Evolutionary conservation across 2,797 vertebrate genomes (phyloP).

Genomic region (Neosalanx taihuensis): DNA sequence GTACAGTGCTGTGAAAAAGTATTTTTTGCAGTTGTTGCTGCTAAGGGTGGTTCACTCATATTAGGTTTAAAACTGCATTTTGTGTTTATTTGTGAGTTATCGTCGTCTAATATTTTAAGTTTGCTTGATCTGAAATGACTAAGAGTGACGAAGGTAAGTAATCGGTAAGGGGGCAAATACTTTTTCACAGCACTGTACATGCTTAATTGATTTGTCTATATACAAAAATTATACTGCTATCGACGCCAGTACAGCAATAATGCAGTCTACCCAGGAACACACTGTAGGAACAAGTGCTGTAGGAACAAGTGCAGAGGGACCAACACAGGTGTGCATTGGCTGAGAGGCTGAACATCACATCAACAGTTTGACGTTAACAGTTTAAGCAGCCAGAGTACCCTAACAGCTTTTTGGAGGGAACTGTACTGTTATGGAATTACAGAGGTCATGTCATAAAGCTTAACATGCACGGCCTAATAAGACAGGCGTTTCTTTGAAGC

Average conservation of each 20-base stretch:
- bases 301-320: not conserved
- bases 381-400: not conserved
- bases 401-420: not conserved
- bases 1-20: not conserved
- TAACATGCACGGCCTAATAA: not conserved
- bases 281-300: not conserved
- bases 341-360: constrained; percentile 1
- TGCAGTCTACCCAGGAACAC: not conserved
- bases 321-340: not conserved
- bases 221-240: not conserved
- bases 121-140: too few species aligned
- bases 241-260: not conserved
- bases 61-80: too few species aligned
- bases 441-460: not conserved
- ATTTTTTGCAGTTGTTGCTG: too few species aligned
- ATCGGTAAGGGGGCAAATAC: too few species aligned
- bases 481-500: not conserved
- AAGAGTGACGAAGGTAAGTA: too few species aligned
- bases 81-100: too few species aligned
- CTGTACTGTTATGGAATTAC: constrained; percentile 9
- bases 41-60: too few species aligned
- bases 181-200: not conserved
- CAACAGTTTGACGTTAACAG: not conserved
- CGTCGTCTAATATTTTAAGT: too few species aligned
- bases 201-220: not conserved